Base-by-base conservation (phyloP, 2,888 invertebrate genomes). In the Cryptocheilus praepositus region DNA sequence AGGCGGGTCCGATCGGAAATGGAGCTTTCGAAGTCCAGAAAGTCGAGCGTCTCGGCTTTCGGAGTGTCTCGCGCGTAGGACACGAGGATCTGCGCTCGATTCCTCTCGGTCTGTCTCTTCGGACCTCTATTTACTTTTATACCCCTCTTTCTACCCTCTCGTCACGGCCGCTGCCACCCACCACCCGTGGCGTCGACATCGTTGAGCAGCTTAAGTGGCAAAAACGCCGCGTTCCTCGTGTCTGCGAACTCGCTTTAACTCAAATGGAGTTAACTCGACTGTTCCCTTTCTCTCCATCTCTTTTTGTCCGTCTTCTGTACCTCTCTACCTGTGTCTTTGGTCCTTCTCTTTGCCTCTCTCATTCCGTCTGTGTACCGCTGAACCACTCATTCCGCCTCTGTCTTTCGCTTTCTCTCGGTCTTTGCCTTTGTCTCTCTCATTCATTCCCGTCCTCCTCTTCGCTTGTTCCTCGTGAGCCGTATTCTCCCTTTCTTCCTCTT, bases 161-260 rank as follows among this genome's bases (percentile, higher is more conserved):
- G 22, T 57, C 44, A 18, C 43, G 15, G 49, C 21, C 58, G 11
- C 25, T 18, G 59, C 52, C 16, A 22, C 22, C 45, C 45, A 46
- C 53, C 22, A 16, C 36, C 22, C 25, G 43, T 45, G 52, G 22
- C 16, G 54, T n/a, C 59, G 13, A 49, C 43, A 57, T 25, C 52
- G 52, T 53, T 52, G 60, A 71, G 54, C 64, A 52, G 56, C 64
- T 73, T 62, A 60, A 73, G 64, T 59, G 52, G 67, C 67, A 64
- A 59, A 70, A 72, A 61, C 61, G 36, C n/a, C 54, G 46, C 13
- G 18, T 19, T 11, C 16, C 60, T 15, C 36, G 36, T 36, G 46
- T 16, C 59, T 57, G 16, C 44, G 60, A 68, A 54, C 65, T 60
- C 67, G 64, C 57, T 73, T 67, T 64, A 64, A 73, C 64, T 64